These are phyloP conservation scores for Andrena flavipes DNA, from an alignment of 2,888 invertebrate genomes.

Conservation along the genomic window DNA sequence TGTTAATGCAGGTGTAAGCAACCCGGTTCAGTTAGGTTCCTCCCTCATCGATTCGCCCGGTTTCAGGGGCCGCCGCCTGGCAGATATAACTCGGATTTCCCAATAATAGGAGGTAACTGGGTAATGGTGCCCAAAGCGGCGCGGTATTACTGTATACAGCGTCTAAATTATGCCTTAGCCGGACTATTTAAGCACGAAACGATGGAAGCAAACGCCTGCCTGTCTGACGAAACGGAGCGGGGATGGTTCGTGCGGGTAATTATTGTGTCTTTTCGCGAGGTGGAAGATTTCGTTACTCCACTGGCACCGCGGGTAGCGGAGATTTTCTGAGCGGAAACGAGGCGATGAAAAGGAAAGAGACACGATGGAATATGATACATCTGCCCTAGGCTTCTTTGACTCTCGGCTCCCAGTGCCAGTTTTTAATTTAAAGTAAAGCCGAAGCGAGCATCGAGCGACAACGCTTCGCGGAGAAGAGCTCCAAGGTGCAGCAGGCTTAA, in stretches of 20 bases:
- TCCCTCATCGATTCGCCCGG: constrained; percentile 45
- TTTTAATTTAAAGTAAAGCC: too few relatives aligned
- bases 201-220: constrained; percentile 36
- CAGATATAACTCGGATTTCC: constrained; percentile 40
- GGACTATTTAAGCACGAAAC: constrained; percentile 55
- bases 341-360: neutral
- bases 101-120: constrained; percentile 63
- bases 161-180: constrained; percentile 58
- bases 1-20: constrained; percentile 38
- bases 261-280: constrained; percentile 12
- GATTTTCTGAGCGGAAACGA: neutral
- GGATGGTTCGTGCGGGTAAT: constrained; percentile 25
- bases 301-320: neutral
- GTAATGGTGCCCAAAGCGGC: constrained; percentile 43
- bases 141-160: constrained; percentile 48
- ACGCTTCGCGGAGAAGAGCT: too few relatives aligned
- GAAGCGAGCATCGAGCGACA: too few relatives aligned
- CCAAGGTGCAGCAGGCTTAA: too few relatives aligned
- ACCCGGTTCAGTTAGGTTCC: constrained; percentile 28
- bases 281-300: neutral
- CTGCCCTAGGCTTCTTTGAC: too few relatives aligned
- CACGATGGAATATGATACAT: too few relatives aligned
- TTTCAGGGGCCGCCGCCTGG: constrained; percentile 2
- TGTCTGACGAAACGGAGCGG: constrained; percentile 6
- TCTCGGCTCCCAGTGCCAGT: too few relatives aligned